Evolutionary conservation across 2,888 invertebrate species (phyloP), one percentile per base, ranked within the genome.

Genomic region (Blastobasis lacticolella): DNA sequence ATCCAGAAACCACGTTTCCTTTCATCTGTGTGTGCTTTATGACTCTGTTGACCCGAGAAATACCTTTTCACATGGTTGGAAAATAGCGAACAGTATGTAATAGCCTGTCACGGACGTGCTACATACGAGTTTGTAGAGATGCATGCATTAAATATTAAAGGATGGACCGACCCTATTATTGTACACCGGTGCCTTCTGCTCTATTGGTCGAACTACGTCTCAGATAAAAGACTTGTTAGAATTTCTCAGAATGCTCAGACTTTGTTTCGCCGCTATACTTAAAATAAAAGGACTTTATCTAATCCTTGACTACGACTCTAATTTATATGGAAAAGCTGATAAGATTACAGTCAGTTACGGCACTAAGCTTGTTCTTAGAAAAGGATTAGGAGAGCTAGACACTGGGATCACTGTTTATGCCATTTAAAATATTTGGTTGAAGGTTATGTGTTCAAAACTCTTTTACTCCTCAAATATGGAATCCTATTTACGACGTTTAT

Each of bases 21-120:
- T 60, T 60, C 60, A 59, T 60, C 60, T 57, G 50, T 55, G 52
- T 54, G 51, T 54, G 50, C 54, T 62, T 60, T 56, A 61, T 54
- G 53, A 49, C 54, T 58, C 52, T 47, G 40, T 47, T 55, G 54
- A 58, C 51, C 57, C 54, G 50, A 54, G 53, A 52, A 57, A 59
- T 49, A 52, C 49, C 38, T 49, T 49, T 38, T 37, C 9, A 48
- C 10, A 36, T 45, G 42, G 37, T 42, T 38, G 7, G 38, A 46
- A 46, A 49, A 52, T 46, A 49, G 42, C 46, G 41, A 40, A 45
- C 37, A 45, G 37, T 41, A 40, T 45, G 44, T 45, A 37, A 45
- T 38, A 6, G 9, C 23, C 23, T 23, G 23, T 23, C 23, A 23
- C 23, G 23, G 23, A 23, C 23, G 23, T 23, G 23, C 23, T 23